phyloP scores from a whole-genome alignment of 2,797 vertebrate genomes.

The Lepus townsendii region DNA sequence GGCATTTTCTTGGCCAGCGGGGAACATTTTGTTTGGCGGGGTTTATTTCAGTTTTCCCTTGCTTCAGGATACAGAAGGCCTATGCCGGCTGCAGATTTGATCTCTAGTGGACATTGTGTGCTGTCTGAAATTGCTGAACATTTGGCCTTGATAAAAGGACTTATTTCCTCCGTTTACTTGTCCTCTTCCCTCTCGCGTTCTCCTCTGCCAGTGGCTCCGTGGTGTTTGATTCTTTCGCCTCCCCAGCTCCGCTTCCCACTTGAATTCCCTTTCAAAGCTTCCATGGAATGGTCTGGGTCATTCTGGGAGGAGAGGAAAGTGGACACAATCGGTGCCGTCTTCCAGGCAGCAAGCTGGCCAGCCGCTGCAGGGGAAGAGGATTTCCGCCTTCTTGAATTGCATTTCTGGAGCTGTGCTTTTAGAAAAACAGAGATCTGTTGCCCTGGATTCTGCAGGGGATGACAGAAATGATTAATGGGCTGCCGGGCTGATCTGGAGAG shows the following conservation, averaged over 20 bases:
- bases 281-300: conserved; percentile 4
- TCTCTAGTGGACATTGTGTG: neutral
- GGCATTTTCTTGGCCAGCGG: neutral
- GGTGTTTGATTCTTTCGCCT: neutral
- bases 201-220: neutral
- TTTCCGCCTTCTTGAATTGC: conserved; percentile 66
- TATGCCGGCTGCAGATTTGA: neutral
- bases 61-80: neutral
- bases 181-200: neutral
- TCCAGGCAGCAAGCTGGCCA: conserved; percentile 36
- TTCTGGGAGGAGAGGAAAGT: conserved; percentile 50
- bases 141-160: neutral
- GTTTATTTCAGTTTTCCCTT: neutral
- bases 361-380: neutral
- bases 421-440: conserved; percentile 78
- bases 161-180: neutral
- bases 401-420: conserved; percentile 68
- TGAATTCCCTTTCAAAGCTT: conserved; percentile 65
- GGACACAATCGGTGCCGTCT: conserved; percentile 32
- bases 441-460: conserved; percentile 64
- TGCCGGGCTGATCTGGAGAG: conserved; percentile 67
- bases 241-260: neutral
- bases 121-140: neutral
- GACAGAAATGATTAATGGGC: conserved; percentile 83
- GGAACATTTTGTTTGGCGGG: neutral